Conservation (phyloP, 1,140 invertebrate species). For the Formica exsecta region DNA sequence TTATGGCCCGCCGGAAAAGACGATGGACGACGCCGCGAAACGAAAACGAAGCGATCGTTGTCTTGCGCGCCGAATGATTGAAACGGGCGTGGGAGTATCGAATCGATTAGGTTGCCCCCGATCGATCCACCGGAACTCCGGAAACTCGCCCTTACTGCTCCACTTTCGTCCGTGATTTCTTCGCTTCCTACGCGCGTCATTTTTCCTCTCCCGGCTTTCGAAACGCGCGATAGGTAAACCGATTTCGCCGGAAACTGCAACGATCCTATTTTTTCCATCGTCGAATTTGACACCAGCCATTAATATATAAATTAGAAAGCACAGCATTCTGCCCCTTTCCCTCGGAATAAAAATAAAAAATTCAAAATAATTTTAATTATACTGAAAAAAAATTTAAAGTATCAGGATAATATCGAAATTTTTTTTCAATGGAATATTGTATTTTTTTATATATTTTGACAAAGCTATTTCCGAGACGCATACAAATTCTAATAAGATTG, state of each 20-base stretch:
- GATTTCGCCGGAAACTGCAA: background rate
- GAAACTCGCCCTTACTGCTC: constrained; percentile 68
- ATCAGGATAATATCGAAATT: too few species aligned
- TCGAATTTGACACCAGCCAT: too few species aligned
- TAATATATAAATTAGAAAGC: too few species aligned
- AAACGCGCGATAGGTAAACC: background rate
- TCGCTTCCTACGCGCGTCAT: constrained; percentile 15
- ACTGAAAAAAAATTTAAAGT: too few species aligned
- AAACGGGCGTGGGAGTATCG: constrained; percentile 73
- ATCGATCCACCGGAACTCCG: constrained; percentile 60
- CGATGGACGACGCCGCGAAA: constrained; percentile 68
- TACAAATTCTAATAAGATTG: too few species aligned
- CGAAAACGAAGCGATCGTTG: constrained; percentile 61
- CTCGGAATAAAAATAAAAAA: too few species aligned
- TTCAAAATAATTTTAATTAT: too few species aligned
- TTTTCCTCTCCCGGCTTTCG: background rate
- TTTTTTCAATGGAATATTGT: too few species aligned
- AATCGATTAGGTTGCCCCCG: constrained; percentile 71
- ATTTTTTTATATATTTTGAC: too few species aligned
- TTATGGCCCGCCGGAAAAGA: constrained; percentile 70
- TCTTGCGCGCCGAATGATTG: constrained; percentile 29
- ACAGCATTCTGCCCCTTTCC: too few species aligned
- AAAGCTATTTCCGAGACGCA: too few species aligned
- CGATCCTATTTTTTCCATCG: too few species aligned
- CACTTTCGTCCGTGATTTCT: constrained; percentile 66